Percentiles rank a stretch among this genome's conserved stretches.
Evolutionary conservation across 2,113 vertebrate species (phyloP).

Genomic region (Percina caprodes): DNA sequence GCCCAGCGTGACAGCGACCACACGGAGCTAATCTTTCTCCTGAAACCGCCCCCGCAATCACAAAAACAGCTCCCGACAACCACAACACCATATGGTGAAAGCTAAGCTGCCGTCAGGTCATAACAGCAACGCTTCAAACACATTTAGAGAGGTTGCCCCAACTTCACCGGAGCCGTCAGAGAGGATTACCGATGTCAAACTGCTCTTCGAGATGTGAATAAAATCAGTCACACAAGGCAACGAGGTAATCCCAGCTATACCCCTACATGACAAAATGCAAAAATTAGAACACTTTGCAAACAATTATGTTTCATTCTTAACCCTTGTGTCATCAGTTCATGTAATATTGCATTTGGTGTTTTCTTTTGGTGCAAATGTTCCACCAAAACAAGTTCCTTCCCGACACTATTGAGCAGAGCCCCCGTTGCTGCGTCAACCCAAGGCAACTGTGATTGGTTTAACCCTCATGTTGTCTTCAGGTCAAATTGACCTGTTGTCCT

Average conservation of each 20-base stretch:
- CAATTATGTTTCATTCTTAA: not conserved
- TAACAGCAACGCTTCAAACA: constrained; percentile 18
- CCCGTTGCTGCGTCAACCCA: too few relatives aligned
- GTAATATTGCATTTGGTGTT: too few relatives aligned
- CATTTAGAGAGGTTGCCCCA: not conserved
- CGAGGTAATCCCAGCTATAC: not conserved
- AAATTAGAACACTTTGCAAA: not conserved
- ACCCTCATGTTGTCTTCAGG: too few relatives aligned
- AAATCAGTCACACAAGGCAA: not conserved
- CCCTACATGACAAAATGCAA: too few relatives aligned
- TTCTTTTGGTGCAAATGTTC: too few relatives aligned
- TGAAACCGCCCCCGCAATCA: not conserved
- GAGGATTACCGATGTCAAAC: constrained; percentile 30
- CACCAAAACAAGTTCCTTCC: too few relatives aligned
- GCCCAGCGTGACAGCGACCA: constrained; percentile 7
- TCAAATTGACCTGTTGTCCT: too few relatives aligned
- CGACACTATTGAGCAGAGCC: too few relatives aligned
- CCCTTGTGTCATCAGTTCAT: too few relatives aligned
- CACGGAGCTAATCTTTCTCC: constrained; percentile 47
- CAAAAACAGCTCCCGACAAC: constrained; percentile 36
- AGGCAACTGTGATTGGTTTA: too few relatives aligned
- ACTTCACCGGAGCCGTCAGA: not conserved
- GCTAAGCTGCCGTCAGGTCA: constrained; percentile 57
- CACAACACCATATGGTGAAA: constrained; percentile 64
- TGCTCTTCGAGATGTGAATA: not conserved